Base-by-base conservation (phyloP, 1,140 invertebrate genomes). In the Macrostomum lignano region DNA sequence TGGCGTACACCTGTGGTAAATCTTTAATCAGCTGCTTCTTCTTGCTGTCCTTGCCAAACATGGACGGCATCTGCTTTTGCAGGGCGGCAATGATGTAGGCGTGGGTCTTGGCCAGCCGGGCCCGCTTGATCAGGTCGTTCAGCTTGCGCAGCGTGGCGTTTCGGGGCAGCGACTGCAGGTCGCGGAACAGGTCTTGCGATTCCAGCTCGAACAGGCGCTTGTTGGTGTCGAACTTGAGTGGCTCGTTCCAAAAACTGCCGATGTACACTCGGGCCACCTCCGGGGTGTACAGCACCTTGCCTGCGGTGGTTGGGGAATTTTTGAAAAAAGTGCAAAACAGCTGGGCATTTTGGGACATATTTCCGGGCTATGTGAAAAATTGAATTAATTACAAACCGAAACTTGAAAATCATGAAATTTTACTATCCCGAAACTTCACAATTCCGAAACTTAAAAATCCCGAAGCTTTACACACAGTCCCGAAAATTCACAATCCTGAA, bases 211-310 rank as follows among this genome's bases (percentile, higher is more conserved):
- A 93, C 14, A 91, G 62, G 39, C 81, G 55, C 39, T 65, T 48
- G 40, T 68, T 68, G 31, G 54, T 49, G 46, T 66, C 81, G 54
- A 78, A 86, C 38, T 79, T 67, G 20, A 93, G 60, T 0, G 81
- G 81, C 50, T 91, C 71, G 56, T 93, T 81, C 84, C 84, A 93
- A 55, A 91, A 94, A 1, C 79, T 86, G 10, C 86, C 84, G 44
- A 94, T 84, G 47, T 91, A 96, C 2, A 96, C 86, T 38, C 86
- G 63, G 0, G 81, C 77, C n/a, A 94, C 86, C 66, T 96, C 86
- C 2, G 86, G 86, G 9, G 86, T 94, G 52, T 86, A 78, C 37
- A 96, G 60, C 0, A 64, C 61, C 44, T 63, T 60, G 10, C 57
- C 84, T 22, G n/a, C n/a, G 10, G 23, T 10, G 23, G n/a, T 10